A percentile compares a stretch with the other conserved stretches of the same genome.
Conservation (phyloP, 2,888 invertebrate genomes). For the Axea sp. region DNA sequence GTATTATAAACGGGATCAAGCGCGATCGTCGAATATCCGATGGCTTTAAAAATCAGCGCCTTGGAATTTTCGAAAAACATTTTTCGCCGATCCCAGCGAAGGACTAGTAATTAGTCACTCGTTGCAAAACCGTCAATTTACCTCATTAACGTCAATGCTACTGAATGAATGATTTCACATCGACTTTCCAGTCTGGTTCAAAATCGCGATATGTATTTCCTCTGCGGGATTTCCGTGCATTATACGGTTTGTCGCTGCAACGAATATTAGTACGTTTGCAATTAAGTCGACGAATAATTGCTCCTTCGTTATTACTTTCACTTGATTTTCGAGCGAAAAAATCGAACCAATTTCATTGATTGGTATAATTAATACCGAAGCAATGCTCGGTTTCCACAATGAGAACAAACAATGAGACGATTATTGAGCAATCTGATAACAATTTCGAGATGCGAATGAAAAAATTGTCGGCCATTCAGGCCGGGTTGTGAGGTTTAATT, state of each 20-base stretch:
- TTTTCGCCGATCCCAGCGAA: constrained; percentile 22
- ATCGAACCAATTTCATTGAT: constrained; percentile 41
- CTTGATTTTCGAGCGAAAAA: constrained; percentile 32
- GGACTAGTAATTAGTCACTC: constrained; percentile 42
- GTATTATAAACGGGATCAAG: constrained; percentile 53
- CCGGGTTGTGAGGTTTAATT: too few relatives aligned
- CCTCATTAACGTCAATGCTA: constrained; percentile 50
- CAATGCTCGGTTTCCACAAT: too few relatives aligned
- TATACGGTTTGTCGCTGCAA: constrained; percentile 56
- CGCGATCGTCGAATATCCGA: constrained; percentile 12
- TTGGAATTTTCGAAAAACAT: too few relatives aligned
- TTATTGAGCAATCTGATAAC: too few relatives aligned
- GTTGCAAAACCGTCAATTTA: constrained; percentile 53
- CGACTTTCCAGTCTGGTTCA: constrained; percentile 55
- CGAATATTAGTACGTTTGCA: constrained; percentile 54
- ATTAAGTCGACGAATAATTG: constrained; percentile 41
- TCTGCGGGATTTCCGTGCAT: constrained; percentile 57
- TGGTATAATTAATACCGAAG: constrained; percentile 14
- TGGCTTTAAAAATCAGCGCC: constrained; percentile 5
- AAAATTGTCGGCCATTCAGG: too few relatives aligned
- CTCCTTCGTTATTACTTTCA: constrained; percentile 46
- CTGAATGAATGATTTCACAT: constrained; percentile 58
- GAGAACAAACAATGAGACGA: too few relatives aligned
- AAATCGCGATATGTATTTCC: constrained; percentile 58
- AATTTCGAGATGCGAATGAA: too few relatives aligned